Evolutionary conservation across 2,888 invertebrate species (phyloP).

Genomic region (Rhagophthalmus giganteus): DNA sequence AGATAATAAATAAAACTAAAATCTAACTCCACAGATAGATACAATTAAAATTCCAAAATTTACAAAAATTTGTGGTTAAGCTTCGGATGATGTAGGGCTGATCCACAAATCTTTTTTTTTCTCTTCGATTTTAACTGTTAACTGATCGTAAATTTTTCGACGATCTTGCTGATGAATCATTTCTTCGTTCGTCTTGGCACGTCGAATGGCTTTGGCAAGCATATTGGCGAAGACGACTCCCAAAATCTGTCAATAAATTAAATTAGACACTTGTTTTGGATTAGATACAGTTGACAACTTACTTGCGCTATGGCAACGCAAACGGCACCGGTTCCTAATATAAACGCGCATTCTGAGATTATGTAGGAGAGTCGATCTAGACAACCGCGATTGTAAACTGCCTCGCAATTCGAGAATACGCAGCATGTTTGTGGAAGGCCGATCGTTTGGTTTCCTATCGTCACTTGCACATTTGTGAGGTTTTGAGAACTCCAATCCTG

Average conservation of each 20-base stretch:
- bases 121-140: too few species aligned
- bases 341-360: slow-evolving; percentile 70
- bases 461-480: slow-evolving; percentile 17
- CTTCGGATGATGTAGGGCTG: too few species aligned
- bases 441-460: slow-evolving; percentile 5
- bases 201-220: slow-evolving; percentile 81
- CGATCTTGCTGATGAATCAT: slow-evolving; percentile 71
- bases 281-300: slow-evolving; percentile 27
- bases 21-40: too few species aligned
- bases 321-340: slow-evolving; percentile 74
- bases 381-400: slow-evolving; percentile 59
- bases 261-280: slow-evolving; percentile 2
- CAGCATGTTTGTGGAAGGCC: slow-evolving; percentile 26
- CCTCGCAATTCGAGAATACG: slow-evolving; percentile 13
- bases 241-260: slow-evolving; percentile 65
- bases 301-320: slow-evolving; percentile 81
- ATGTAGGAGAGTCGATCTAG: slow-evolving; percentile 63
- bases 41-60: too few species aligned
- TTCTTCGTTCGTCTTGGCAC: slow-evolving; percentile 72
- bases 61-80: too few species aligned
- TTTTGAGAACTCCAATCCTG: slow-evolving; percentile 46
- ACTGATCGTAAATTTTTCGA: slow-evolving; percentile 53
- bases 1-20: too few species aligned
- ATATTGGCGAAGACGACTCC: slow-evolving; percentile 89
- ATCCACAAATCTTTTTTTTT: too few species aligned